These are phyloP conservation scores for Perizoma flavofasciatum DNA, from an alignment of 2,888 invertebrate genomes.

Conservation along the genomic window DNA sequence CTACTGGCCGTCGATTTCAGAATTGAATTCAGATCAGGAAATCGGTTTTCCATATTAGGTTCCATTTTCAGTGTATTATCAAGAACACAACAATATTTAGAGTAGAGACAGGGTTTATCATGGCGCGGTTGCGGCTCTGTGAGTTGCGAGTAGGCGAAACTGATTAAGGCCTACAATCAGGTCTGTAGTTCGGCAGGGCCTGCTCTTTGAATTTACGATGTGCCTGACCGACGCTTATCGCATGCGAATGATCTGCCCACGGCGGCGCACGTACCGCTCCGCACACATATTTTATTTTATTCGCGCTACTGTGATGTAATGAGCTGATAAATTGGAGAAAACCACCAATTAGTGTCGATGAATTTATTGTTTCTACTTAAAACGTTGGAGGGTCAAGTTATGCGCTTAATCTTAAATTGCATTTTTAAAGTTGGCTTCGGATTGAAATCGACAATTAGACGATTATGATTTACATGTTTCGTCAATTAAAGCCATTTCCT, in stretches of 20 bases:
- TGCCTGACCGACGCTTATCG: slow-evolving; percentile 83
- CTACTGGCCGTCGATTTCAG: slow-evolving; percentile 5
- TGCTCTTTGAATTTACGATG: slow-evolving; percentile 83
- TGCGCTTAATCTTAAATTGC: slow-evolving; percentile 77
- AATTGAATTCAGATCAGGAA: slow-evolving; percentile 19
- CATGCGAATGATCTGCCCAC: slow-evolving; percentile 83
- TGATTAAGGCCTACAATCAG: slow-evolving; percentile 81
- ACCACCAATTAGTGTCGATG: slow-evolving; percentile 85
- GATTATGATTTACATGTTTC: slow-evolving; percentile 40
- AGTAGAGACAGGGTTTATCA: slow-evolving; percentile 37
- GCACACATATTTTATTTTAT: slow-evolving; percentile 84
- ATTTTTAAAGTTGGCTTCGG: slow-evolving; percentile 69
- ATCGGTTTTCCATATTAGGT: slow-evolving; percentile 6
- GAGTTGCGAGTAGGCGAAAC: slow-evolving; percentile 63
- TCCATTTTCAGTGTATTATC: slow-evolving; percentile 24
- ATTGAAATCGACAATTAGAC: slow-evolving; percentile 60
- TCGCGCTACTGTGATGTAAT: slow-evolving; percentile 85
- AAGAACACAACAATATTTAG: slow-evolving; percentile 36
- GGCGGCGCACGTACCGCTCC: slow-evolving; percentile 80
- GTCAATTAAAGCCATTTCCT: slow-evolving; percentile 41
- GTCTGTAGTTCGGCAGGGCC: slow-evolving; percentile 79
- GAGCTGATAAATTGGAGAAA: slow-evolving; percentile 84
- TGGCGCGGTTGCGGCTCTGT: slow-evolving; percentile 25
- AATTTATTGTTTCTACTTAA: slow-evolving; percentile 84
- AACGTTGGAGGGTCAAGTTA: slow-evolving; percentile 79